Evolutionary conservation across 2,797 vertebrate genomes (phyloP).

Genomic region (Manis pentadactyla): DNA sequence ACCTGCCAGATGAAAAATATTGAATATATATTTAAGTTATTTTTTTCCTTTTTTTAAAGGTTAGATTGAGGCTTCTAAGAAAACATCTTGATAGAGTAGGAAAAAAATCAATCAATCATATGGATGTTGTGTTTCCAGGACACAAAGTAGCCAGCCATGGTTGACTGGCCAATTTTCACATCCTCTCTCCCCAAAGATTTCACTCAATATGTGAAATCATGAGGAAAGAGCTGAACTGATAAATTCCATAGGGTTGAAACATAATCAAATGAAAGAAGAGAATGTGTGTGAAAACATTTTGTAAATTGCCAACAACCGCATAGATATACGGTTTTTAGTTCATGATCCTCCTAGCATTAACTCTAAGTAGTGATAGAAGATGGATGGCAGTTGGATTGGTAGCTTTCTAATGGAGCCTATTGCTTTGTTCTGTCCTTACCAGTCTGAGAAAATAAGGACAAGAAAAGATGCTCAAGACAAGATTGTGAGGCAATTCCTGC

Average conservation of each 20-base stretch:
- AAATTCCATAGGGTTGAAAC: neutral
- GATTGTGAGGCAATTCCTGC: neutral
- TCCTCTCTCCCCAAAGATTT: neutral
- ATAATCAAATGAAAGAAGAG: conserved; percentile 33
- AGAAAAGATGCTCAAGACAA: neutral
- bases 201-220: neutral
- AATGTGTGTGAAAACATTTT: neutral
- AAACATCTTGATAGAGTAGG: neutral
- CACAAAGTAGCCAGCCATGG: neutral
- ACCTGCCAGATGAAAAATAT: conserved; percentile 55
- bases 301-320: neutral
- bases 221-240: neutral
- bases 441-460: neutral
- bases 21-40: conserved; percentile 56
- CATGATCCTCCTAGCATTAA: neutral
- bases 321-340: conserved; percentile 20
- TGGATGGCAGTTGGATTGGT: neutral
- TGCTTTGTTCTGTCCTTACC: neutral
- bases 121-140: neutral
- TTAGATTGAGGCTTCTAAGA: conserved; percentile 49
- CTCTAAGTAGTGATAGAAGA: neutral
- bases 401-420: neutral
- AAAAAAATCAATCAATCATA: neutral
- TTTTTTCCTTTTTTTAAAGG: conserved; percentile 3
- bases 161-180: neutral